Base-by-base conservation (phyloP, 2,888 invertebrate genomes). In the Mactromeris polynyma region DNA sequence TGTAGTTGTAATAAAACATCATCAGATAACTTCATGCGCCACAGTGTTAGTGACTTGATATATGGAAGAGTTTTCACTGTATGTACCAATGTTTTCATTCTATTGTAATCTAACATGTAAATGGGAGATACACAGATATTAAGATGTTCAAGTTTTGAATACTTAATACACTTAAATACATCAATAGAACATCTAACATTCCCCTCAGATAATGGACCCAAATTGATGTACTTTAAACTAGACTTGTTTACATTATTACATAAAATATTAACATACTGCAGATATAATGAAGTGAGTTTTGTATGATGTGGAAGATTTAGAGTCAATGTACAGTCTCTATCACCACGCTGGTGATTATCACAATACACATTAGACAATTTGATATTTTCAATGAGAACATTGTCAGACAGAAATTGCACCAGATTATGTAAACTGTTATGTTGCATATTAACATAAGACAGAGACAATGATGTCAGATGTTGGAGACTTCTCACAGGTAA, bases 131-230 rank as follows among this genome's bases (percentile, higher is more conserved):
- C 58, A 64, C 3, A 2, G 26, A 64, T 26, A 64, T 0, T 0
- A 64, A 64, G 58, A 64, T 64, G 58, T 64, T 64, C 58, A n/a
- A 64, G 7, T 64, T 26, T 2, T 64, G 26, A 64, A 26, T 64
- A 4, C 26, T 64, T 26, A 64, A 64, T 64, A n/a, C 26, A 26
- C 2, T 26, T 64, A 64, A 64, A 64, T 64, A 64, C 4, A 64
- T 64, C 58, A 26, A n/a, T 26, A 9, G 3, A n/a, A 64, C n/a
- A 26, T 26, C n/a, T 26, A 9, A n/a, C 58, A 64, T 26, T 64
- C 26, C 58, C 26, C 58, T 64, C n/a, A 64, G 58, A 64, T 64
- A 64, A 64, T 64, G n/a, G 58, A n/a, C n/a, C n/a, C 58, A 64
- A 26, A 9, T 0, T n/a, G 26, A 64, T 64, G n/a, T 2, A 26